Conservation (phyloP, 2,888 invertebrate genomes). For the Adineta ricciae region DNA sequence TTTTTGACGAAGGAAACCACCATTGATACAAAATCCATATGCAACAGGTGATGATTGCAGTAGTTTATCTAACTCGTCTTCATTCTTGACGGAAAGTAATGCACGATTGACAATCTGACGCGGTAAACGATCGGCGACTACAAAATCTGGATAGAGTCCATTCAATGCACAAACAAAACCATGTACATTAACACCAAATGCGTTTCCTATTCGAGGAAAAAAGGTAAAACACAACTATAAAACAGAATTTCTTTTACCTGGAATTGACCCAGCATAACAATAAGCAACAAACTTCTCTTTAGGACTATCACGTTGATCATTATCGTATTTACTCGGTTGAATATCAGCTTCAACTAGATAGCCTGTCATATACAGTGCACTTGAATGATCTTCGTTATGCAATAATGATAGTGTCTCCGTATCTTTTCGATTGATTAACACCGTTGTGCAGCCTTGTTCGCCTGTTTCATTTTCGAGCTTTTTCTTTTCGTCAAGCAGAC, state of each 20-base stretch:
- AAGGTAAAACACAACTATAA: not conserved
- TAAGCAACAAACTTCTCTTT: conserved; percentile 30
- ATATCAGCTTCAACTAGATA: conserved; percentile 27
- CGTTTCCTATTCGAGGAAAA: not conserved
- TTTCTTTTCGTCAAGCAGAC: not conserved
- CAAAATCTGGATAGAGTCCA: conserved; percentile 11
- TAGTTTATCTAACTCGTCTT: conserved; percentile 22
- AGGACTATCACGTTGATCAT: not conserved
- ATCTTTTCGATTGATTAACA: not conserved
- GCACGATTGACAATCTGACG: conserved; percentile 28
- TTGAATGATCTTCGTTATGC: conserved; percentile 31
- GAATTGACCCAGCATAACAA: conserved; percentile 14
- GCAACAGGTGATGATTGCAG: conserved; percentile 21
- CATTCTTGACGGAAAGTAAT: conserved; percentile 26
- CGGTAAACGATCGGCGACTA: not conserved
- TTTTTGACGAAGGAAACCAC: not conserved
- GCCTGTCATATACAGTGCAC: not conserved
- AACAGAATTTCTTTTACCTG: not conserved
- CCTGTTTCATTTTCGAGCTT: conserved; percentile 20
- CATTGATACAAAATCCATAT: conserved; percentile 25
- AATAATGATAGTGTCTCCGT: conserved; percentile 16
- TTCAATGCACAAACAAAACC: conserved; percentile 14
- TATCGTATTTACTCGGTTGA: not conserved
- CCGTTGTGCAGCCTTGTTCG: not conserved
- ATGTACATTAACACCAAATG: not conserved